Evolutionary conservation across 2,888 invertebrate species (phyloP), one percentile per base, ranked within the genome.

Genomic region (Apodemia mormo): DNA sequence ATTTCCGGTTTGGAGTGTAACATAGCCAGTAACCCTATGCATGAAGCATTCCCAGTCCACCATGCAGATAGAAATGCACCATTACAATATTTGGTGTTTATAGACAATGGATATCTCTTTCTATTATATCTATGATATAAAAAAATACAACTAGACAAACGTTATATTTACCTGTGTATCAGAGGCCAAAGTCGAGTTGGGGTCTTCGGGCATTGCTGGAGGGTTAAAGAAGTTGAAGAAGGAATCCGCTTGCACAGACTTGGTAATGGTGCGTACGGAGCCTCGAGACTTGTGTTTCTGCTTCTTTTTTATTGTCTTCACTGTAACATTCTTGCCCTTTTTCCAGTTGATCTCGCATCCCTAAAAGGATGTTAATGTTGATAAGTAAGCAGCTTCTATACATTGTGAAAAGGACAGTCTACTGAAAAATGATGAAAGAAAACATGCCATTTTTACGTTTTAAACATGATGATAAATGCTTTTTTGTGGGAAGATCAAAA

Each of bases 161-260:
- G 1, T 40, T 40, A 40, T 40, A 52, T 52, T 68, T 81, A 96
- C 95, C 88, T 93, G 97, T 61, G 96, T 95, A 76, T 99, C 98
- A 70, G 98, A 98, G 84, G 98, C 98, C 75, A 98, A 93, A 74
- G 98, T 97, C 61, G 95, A 95, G 80, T 97, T 90, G 52, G 95
- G 94, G 86, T 97, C 97, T 74, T 97, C 97, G 56, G 97, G 96
- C 89, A 97, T 96, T 75, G 87, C 93, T 54, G 99, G 99, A 66
- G 99, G 99, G 78, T 95, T 96, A 93, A 99, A 99, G 95, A 99
- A 99, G 93, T 99, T 99, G 94, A 99, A 99, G 95, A 99, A 99
- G 0, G 99, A 99, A 89, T 99, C 99, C 71, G 97, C 98, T 83
- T 98, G 97, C 77, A 99, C 97, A 69, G 97, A 97, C 94, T 98